Percentiles rank a stretch among this genome's conserved stretches.
Conservation (phyloP, 2,888 invertebrate species). For the Phengaris arion region DNA sequence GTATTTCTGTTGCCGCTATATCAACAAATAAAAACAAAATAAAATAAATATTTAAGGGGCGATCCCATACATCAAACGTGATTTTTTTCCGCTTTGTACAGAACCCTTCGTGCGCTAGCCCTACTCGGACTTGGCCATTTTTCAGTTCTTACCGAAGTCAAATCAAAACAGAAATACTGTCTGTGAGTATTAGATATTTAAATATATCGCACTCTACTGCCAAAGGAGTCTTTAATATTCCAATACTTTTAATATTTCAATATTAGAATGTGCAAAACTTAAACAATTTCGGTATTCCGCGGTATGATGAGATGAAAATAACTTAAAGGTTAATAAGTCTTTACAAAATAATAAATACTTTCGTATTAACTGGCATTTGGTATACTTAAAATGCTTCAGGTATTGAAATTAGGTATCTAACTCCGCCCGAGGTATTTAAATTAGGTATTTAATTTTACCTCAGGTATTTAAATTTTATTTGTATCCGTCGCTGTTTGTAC, state of each 20-base stretch:
- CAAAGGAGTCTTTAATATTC: not conserved
- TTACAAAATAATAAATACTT: slow-evolving; percentile 2
- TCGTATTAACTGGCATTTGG: not conserved
- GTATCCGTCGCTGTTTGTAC: not conserved
- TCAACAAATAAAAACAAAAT: too few relatives aligned
- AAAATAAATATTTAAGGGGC: too few relatives aligned
- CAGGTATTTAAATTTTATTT: slow-evolving; percentile 5
- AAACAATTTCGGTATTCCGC: slow-evolving; percentile 9
- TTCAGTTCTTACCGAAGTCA: too few relatives aligned
- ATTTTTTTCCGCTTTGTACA: too few relatives aligned
- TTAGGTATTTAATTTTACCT: slow-evolving; percentile 8
- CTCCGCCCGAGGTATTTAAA: not conserved
- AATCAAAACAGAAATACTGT: too few relatives aligned
- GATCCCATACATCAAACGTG: too few relatives aligned
- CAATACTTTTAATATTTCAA: not conserved
- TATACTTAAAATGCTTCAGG: not conserved
- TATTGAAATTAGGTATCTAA: not conserved
- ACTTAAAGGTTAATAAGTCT: slow-evolving; percentile 6
- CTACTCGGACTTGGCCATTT: too few relatives aligned
- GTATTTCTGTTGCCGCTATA: too few relatives aligned
- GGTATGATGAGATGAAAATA: not conserved
- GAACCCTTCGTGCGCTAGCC: too few relatives aligned
- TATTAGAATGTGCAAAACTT: not conserved
- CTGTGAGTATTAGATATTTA: not conserved
- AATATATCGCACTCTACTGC: not conserved